Evolutionary conservation across 2,113 vertebrate species (phyloP).

Genomic region (Anseranas semipalmata): DNA sequence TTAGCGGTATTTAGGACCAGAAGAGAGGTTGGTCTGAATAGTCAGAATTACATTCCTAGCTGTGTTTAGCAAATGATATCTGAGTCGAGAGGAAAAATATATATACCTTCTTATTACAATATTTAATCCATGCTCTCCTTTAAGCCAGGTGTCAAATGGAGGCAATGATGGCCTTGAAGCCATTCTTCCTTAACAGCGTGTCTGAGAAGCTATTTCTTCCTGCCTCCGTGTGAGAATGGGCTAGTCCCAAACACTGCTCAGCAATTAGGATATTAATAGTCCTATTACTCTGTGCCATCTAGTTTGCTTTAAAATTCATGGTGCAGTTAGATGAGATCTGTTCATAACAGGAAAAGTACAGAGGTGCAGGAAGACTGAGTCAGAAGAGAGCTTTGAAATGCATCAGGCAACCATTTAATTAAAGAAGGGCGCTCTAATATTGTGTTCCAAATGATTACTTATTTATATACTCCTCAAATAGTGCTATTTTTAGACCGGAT

Average conservation of each 20-base stretch:
- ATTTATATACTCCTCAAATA: constrained; percentile 46
- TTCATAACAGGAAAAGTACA: constrained; percentile 25
- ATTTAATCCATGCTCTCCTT: not conserved
- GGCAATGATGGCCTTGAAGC: not conserved
- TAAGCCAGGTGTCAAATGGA: not conserved
- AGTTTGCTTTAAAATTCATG: constrained; percentile 55
- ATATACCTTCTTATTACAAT: not conserved
- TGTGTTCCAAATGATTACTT: constrained; percentile 59
- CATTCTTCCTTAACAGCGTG: not conserved
- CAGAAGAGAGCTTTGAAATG: constrained; percentile 56
- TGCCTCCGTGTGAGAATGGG: not conserved
- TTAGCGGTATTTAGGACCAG: not conserved
- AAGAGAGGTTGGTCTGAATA: constrained; percentile 2
- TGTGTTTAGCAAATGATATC: not conserved
- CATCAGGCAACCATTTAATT: constrained; percentile 54
- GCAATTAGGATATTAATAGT: constrained; percentile 53
- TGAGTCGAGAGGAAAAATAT: not conserved
- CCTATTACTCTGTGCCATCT: not conserved
- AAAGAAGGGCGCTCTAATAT: constrained; percentile 43
- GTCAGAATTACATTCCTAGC: constrained; percentile 17
- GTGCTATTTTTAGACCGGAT: constrained; percentile 50
- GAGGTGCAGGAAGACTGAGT: constrained; percentile 37
- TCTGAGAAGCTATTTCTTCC: not conserved
- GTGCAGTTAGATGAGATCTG: constrained; percentile 22
- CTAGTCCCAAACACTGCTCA: not conserved